A percentile compares a stretch with the other conserved stretches of the same genome.
Evolutionary conservation across 1,140 invertebrate genomes (phyloP).

Genomic region (Meloidogyne hapla): DNA sequence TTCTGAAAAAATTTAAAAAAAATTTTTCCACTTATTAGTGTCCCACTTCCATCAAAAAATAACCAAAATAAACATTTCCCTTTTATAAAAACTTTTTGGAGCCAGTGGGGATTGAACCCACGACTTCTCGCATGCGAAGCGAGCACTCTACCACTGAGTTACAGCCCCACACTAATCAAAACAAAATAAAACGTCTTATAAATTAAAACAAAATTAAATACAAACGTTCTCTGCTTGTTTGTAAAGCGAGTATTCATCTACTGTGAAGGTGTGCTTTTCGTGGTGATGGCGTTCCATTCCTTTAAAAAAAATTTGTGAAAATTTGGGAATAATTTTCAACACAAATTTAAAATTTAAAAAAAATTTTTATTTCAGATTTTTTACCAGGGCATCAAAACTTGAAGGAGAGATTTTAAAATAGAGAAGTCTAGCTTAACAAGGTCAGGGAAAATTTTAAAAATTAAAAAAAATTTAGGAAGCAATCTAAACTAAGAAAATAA

Average conservation of each 20-base stretch:
- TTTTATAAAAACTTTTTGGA: constrained; percentile 18
- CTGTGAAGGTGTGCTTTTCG: constrained; percentile 10
- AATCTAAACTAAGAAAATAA: too few species aligned
- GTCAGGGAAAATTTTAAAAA: too few species aligned
- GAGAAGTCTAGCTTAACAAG: too few species aligned
- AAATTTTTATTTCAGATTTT: too few species aligned
- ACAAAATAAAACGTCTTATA: not conserved
- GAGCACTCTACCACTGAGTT: constrained; percentile 40
- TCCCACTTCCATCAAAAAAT: not conserved
- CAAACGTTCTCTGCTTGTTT: constrained; percentile 6
- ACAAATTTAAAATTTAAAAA: too few species aligned
- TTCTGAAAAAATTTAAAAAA: not conserved
- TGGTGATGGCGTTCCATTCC: constrained; percentile 20
- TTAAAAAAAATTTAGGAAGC: too few species aligned
- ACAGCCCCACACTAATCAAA: constrained; percentile 10
- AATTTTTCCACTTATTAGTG: not conserved
- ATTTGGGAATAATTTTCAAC: too few species aligned
- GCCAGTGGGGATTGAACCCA: constrained; percentile 14
- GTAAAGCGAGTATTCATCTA: constrained; percentile 2
- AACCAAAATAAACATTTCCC: not conserved
- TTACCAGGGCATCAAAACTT: too few species aligned
- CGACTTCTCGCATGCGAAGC: constrained; percentile 24
- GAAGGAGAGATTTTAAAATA: too few species aligned
- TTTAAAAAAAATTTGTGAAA: not conserved
- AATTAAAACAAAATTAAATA: not conserved